Conservation (phyloP, 2,797 vertebrate genomes). For the Rhinogobio ventralis region DNA sequence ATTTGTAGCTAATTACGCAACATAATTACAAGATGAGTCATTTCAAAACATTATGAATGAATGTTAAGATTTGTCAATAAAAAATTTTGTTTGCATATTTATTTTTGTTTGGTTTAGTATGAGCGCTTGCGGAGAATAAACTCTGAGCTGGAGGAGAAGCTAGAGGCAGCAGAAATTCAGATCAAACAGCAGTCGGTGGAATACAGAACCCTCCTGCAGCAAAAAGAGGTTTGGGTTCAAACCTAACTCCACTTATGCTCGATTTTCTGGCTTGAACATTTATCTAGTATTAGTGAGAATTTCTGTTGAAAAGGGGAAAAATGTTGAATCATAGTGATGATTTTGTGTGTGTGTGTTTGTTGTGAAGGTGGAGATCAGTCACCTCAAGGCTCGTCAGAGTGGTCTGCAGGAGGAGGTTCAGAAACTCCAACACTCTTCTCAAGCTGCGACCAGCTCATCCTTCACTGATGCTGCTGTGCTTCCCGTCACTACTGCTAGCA, state of each 20-base stretch:
- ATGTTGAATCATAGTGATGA: neutral
- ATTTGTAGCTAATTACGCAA: neutral
- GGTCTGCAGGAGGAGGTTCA: constrained; percentile 90
- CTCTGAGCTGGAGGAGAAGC: constrained; percentile 92
- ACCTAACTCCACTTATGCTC: neutral
- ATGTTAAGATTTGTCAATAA: neutral
- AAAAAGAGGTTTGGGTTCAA: constrained; percentile 85
- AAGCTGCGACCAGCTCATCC: constrained; percentile 64
- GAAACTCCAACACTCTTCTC: constrained; percentile 83
- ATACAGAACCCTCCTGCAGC: constrained; percentile 89
- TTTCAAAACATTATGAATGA: neutral
- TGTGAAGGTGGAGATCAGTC: constrained; percentile 93
- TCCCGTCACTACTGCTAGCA: constrained; percentile 68
- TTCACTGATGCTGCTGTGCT: constrained; percentile 67
- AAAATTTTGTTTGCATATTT: neutral
- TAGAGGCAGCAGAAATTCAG: constrained; percentile 94
- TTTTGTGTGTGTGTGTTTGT: constrained; percentile 1
- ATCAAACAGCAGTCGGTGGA: constrained; percentile 89
- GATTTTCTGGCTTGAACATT: neutral
- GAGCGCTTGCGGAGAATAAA: constrained; percentile 87
- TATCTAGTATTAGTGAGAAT: neutral
- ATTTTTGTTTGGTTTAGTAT: constrained; percentile 77
- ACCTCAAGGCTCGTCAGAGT: constrained; percentile 92
- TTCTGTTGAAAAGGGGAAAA: neutral
- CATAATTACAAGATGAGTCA: neutral